A percentile compares a stretch with the other conserved stretches of the same genome.
These are phyloP conservation scores for Drosophila anomalipes DNA, from an alignment of 2,888 invertebrate species.

Conservation along the genomic window DNA sequence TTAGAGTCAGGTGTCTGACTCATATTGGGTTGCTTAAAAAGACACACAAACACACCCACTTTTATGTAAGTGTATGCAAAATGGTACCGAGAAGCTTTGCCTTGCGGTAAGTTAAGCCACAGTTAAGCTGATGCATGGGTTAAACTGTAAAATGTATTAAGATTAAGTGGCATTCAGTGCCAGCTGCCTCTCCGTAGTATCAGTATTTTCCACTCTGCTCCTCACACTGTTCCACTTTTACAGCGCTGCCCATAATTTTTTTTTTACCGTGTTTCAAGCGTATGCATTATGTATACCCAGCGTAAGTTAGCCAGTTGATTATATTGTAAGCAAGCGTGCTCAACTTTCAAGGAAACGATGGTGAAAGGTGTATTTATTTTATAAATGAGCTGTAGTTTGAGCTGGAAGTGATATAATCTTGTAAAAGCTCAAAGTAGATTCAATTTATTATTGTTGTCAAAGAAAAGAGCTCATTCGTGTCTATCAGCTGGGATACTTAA, in stretches of 20 bases:
- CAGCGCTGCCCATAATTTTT: background rate
- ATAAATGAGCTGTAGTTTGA: slow-evolving; percentile 7
- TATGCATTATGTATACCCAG: slow-evolving; percentile 55
- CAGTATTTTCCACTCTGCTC: slow-evolving; percentile 20
- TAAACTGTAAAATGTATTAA: slow-evolving; percentile 78
- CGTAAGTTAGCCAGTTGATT: slow-evolving; percentile 34
- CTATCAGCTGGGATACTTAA: background rate
- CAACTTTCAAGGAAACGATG: slow-evolving; percentile 39
- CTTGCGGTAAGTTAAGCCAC: slow-evolving; percentile 64
- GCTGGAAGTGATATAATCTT: slow-evolving; percentile 1
- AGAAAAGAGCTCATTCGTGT: background rate
- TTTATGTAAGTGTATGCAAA: slow-evolving; percentile 48
- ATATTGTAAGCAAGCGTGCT: slow-evolving; percentile 44
- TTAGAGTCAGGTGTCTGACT: slow-evolving; percentile 72
- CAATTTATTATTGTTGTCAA: slow-evolving; percentile 1
- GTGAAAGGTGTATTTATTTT: slow-evolving; percentile 7
- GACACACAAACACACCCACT: slow-evolving; percentile 18
- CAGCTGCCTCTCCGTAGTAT: slow-evolving; percentile 42
- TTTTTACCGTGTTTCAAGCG: background rate
- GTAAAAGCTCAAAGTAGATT: background rate
- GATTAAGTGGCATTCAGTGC: slow-evolving; percentile 71
- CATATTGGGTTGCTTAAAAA: slow-evolving; percentile 76
- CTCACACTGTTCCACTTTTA: background rate
- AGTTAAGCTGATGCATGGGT: slow-evolving; percentile 79
- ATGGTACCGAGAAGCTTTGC: slow-evolving; percentile 42